phyloP scores from a whole-genome alignment of 2,888 invertebrate species.

The Pyrrhia umbra region DNA sequence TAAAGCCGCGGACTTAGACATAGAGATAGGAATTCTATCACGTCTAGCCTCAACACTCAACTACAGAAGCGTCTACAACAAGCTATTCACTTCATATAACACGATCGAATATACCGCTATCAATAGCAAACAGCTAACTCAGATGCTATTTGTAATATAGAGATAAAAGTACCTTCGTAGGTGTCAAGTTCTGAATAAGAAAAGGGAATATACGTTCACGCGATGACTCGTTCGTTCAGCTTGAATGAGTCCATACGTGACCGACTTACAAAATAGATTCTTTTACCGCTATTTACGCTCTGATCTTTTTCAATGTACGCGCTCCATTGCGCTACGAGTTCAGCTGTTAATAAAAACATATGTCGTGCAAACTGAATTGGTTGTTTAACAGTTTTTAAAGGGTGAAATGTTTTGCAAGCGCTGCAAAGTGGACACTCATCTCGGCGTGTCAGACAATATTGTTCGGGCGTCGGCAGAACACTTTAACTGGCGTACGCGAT shows the following conservation, averaged over 20 bases:
- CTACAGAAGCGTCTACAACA: slow-evolving; percentile 21
- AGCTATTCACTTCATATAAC: slow-evolving; percentile 19
- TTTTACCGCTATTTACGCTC: slow-evolving; percentile 6
- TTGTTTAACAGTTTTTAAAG: slow-evolving; percentile 1
- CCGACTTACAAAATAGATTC: slow-evolving; percentile 58
- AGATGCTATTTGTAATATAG: slow-evolving; percentile 28
- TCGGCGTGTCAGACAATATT: slow-evolving; percentile 56
- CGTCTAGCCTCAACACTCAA: slow-evolving; percentile 1
- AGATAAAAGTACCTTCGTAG: slow-evolving; percentile 53
- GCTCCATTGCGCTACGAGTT: slow-evolving; percentile 34
- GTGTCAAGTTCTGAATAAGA: slow-evolving; percentile 72
- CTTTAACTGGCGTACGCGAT: slow-evolving; percentile 53
- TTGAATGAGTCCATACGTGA: slow-evolving; percentile 67
- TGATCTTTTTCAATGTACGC: slow-evolving; percentile 33
- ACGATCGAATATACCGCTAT: slow-evolving; percentile 33
- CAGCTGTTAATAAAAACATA: slow-evolving; percentile 1
- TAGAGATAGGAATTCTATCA: slow-evolving; percentile 9
- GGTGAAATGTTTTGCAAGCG: slow-evolving; percentile 10
- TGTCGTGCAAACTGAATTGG: slow-evolving; percentile 14
- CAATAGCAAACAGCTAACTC: slow-evolving; percentile 47
- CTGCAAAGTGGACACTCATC: slow-evolving; percentile 10
- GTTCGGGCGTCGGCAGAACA: slow-evolving; percentile 45
- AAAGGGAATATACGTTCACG: slow-evolving; percentile 61
- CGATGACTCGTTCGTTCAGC: slow-evolving; percentile 69
- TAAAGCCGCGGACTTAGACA: background rate